Evolutionary conservation across 2,888 invertebrate genomes (phyloP), one percentile per base, ranked within the genome.

Genomic region (Trileptium ribeirensis): DNA sequence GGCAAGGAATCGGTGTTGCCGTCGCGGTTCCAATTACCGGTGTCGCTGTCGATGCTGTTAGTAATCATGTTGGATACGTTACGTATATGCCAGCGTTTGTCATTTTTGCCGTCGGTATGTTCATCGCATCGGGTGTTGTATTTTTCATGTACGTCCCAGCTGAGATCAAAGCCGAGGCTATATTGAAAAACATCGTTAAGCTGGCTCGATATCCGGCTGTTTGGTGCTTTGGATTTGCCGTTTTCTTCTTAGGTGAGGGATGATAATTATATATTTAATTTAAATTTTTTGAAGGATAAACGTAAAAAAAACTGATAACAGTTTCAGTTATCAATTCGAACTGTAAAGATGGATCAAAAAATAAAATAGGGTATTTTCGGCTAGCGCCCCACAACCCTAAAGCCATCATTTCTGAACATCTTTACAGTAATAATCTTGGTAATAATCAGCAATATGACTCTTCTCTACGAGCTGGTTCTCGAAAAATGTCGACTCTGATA

Each of bases 1-100:
- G 77, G 77, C 31, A 24, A 24, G n/a, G 3, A n/a, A n/a, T 75
- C n/a, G 77, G 77, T 38, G 36, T 75, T 38, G 77, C 77, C n/a
- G 36, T 75, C 38, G 36, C 77, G 24, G 39, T 39, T 36, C 77
- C 77, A 29, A 2, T 75, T 24, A 39, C 77, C 38, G 77, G 77
- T 75, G 15, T 75, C n/a, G 38, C 39, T 3, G 39, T 75, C 29
- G 77, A 75, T 36, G 31, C 8, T 3, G 39, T 36, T 3, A 36
- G 34, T 15, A n/a, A 34, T 15, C 77, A 36, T 24, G 31, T 75
- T n/a, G 77, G 77, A n/a, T 75, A 75, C n/a, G 39, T 38, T 8
- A 75, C 77, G 3, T 75, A 34, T 38, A 8, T 38, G 29, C 77
- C 77, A n/a, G 77, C 77, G 15, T 75, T 75, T 36, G 15, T 36